These are phyloP conservation scores for Perca fluviatilis DNA, from an alignment of 2,113 vertebrate genomes.

Conservation along the genomic window DNA sequence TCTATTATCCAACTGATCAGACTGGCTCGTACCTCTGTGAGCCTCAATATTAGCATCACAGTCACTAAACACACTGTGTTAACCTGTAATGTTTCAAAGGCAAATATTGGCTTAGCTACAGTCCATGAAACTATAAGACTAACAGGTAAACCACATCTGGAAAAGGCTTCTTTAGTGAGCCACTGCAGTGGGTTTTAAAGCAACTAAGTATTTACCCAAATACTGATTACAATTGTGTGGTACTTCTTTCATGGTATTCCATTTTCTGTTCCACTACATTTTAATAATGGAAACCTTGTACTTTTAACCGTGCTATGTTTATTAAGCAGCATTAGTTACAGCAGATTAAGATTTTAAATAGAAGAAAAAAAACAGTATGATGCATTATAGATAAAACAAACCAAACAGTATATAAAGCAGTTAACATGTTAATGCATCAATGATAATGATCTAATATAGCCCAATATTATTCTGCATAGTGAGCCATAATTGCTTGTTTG, in stretches of 20 bases:
- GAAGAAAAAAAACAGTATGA: neutral
- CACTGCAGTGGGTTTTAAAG: neutral
- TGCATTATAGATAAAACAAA: neutral
- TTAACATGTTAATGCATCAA: neutral
- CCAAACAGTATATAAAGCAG: no score
- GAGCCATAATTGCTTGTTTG: neutral
- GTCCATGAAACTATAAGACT: neutral
- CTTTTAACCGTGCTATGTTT: neutral
- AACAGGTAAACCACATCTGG: neutral
- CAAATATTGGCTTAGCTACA: slow-evolving; percentile 12
- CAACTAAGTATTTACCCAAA: neutral
- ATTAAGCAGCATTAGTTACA: neutral
- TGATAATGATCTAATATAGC: neutral
- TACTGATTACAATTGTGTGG: neutral
- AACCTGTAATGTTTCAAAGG: slow-evolving; percentile 7
- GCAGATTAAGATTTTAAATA: neutral
- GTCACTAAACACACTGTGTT: neutral
- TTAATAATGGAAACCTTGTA: neutral
- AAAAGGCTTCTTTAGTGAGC: neutral
- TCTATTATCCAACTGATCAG: slow-evolving; percentile 33
- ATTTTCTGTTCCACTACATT: no score
- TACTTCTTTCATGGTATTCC: neutral
- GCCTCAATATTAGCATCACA: slow-evolving; percentile 1
- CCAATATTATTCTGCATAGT: neutral
- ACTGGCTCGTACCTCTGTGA: neutral